phyloP scores from a whole-genome alignment of 2,113 vertebrate genomes.

The Zeus faber region DNA sequence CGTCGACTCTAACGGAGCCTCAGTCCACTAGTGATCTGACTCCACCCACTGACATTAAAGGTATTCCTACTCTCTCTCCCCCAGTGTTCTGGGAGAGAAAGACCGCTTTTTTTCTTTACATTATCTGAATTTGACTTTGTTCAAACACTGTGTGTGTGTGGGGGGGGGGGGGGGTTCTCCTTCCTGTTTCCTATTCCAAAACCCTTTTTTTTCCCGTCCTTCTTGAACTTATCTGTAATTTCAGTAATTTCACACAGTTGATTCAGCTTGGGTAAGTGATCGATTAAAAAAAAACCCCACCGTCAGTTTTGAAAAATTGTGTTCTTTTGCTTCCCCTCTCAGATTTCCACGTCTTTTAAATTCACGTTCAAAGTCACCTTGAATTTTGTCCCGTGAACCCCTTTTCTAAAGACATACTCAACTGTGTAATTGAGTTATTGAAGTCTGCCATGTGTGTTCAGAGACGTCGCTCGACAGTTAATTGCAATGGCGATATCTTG shows the following conservation, averaged over 20 bases:
- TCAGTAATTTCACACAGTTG: too few relatives aligned
- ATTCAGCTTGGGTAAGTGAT: too few relatives aligned
- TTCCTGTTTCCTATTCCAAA: too few relatives aligned
- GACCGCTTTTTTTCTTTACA: not conserved
- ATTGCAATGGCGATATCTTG: not conserved
- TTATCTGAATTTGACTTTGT: not conserved
- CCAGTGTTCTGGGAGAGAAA: too few relatives aligned
- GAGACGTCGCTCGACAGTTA: not conserved
- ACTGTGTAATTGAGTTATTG: not conserved
- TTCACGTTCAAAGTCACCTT: not conserved
- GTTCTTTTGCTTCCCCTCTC: too few relatives aligned
- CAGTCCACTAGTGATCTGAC: conserved; percentile 52
- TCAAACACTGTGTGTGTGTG: too few relatives aligned
- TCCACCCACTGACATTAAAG: conserved; percentile 59
- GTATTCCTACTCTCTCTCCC: conserved; percentile 44
- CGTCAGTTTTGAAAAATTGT: not conserved
- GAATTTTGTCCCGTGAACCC: not conserved
- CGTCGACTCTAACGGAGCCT: conserved; percentile 45
- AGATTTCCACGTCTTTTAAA: too few relatives aligned
- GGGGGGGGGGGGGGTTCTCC: too few relatives aligned
- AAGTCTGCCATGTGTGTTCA: not conserved
- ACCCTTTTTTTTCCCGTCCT: not conserved
- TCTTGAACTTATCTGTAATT: not conserved
- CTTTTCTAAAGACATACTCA: not conserved
- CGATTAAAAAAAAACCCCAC: too few relatives aligned